Evolutionary conservation across 2,888 invertebrate genomes (phyloP).

Genomic region (Teinopalpus imperialis): DNA sequence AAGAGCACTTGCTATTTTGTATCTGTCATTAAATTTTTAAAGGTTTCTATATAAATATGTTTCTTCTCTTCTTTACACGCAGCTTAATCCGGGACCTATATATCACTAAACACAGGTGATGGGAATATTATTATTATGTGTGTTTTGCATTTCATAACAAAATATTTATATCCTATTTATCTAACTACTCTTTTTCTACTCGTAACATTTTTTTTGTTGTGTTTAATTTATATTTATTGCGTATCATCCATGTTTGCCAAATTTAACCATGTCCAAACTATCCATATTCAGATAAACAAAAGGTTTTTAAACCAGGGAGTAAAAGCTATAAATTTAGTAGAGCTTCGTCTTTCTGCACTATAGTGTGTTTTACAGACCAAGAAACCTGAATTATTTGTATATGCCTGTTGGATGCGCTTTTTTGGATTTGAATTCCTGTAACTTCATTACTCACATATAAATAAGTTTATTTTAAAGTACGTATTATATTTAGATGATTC

Average conservation of each 20-base stretch:
- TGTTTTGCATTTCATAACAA: conserved; percentile 46
- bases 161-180: conserved; percentile 20
- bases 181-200: conserved; percentile 4
- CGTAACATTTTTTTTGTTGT: conserved; percentile 1
- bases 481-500: too few species aligned
- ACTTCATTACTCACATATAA: too few species aligned
- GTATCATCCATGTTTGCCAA: neutral
- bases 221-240: neutral
- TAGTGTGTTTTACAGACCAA: too few species aligned
- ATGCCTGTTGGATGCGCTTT: too few species aligned
- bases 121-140: conserved; percentile 67
- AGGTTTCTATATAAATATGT: conserved; percentile 63
- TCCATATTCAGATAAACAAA: too few species aligned
- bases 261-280: too few species aligned
- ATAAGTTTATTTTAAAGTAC: too few species aligned
- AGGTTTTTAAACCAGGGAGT: too few species aligned
- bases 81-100: conserved; percentile 82
- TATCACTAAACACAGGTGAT: conserved; percentile 82
- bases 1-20: conserved; percentile 38
- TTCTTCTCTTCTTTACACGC: conserved; percentile 81
- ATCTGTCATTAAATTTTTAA: conserved; percentile 32
- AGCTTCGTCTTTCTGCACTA: too few species aligned
- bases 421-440: too few species aligned
- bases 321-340: too few species aligned
- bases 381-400: too few species aligned